Evolutionary conservation across 2,888 invertebrate species (phyloP).

Genomic region (Scotopteryx bipunctaria): DNA sequence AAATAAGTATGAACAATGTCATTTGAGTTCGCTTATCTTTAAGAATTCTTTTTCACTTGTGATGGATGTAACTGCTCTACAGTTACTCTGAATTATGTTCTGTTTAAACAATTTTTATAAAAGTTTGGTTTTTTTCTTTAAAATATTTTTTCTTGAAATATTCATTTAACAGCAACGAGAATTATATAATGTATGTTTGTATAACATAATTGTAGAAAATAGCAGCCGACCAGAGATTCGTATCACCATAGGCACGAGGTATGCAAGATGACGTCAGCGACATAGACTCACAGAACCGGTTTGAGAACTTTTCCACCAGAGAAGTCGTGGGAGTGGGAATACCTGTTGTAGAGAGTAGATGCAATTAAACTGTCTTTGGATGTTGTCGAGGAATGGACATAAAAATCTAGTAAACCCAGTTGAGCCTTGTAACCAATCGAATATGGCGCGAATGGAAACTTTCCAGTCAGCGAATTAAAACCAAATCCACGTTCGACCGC

Average conservation of each 20-base stretch:
- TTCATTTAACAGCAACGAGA: neutral
- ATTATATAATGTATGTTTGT: neutral
- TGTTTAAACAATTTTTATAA: no score
- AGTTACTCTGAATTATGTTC: neutral
- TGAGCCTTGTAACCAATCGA: slow-evolving; percentile 33
- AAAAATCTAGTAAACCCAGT: slow-evolving; percentile 28
- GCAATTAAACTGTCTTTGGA: slow-evolving; percentile 47
- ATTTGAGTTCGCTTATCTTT: neutral
- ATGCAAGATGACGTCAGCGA: slow-evolving; percentile 53
- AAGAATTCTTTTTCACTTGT: neutral
- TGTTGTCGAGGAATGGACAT: slow-evolving; percentile 41
- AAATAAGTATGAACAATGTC: slow-evolving; percentile 7
- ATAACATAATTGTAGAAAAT: slow-evolving; percentile 9
- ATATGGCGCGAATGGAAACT: slow-evolving; percentile 47
- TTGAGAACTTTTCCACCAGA: slow-evolving; percentile 56
- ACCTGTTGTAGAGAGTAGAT: slow-evolving; percentile 53
- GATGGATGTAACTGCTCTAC: neutral
- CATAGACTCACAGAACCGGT: slow-evolving; percentile 56
- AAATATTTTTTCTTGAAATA: no score
- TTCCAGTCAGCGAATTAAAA: slow-evolving; percentile 36
- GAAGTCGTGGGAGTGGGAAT: slow-evolving; percentile 55
- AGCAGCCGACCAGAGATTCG: slow-evolving; percentile 42
- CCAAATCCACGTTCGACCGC: slow-evolving; percentile 30
- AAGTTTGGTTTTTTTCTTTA: no score
- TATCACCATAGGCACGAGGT: slow-evolving; percentile 46